Base-by-base conservation (phyloP, 2,113 vertebrate genomes). In the Oostethus manadensis region DNA sequence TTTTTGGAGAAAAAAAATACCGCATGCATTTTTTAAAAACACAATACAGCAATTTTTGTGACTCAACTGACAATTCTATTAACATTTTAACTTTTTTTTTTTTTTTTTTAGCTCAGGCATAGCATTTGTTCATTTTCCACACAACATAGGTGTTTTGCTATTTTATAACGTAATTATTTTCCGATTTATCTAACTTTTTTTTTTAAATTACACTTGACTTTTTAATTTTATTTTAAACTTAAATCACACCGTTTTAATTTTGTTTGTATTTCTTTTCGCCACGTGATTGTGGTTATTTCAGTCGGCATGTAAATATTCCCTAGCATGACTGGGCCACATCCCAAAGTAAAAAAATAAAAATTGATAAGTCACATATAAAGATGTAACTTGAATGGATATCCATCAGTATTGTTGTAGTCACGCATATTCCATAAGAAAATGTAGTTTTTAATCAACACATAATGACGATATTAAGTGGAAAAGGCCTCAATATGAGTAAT, bases 391-490 rank as follows among this genome's bases (percentile, higher is more conserved):
- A 70, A 65, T 80, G 72, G 73, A 71, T 82, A 71, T 74, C 73
- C 81, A 87, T 83, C 89, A 89, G 90, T 90, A 89, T 91, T 90
- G 88, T 90, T 79, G 86, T 85, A 70, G 73, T 77, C 56, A 42
- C 82, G 72, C 65, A 49, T 67, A 74, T 58, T 78, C 65, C 62
- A 64, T 73, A 66, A 62, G 62, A 74, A 62, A 61, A 67, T 4
- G 6, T 10, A 43, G 61, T 47, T 73, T 70, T 70, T 57, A 11
- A 46, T 55, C 8, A 66, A 66, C 71, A 66, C 72, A 70, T 60
- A 72, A 73, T 57, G 62, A 64, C 78, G 43, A 80, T 62, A 60
- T 67, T 26, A 60, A 71, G 51, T 64, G 58, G 13, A 40, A 42
- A 42, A 42, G 13, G 38, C 38, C 38, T 14, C 38, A 42, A 42